Percentiles rank a stretch among this genome's conserved stretches.
Evolutionary conservation across 2,113 vertebrate species (phyloP).

Genomic region (Cynoglossus semilaevis): DNA sequence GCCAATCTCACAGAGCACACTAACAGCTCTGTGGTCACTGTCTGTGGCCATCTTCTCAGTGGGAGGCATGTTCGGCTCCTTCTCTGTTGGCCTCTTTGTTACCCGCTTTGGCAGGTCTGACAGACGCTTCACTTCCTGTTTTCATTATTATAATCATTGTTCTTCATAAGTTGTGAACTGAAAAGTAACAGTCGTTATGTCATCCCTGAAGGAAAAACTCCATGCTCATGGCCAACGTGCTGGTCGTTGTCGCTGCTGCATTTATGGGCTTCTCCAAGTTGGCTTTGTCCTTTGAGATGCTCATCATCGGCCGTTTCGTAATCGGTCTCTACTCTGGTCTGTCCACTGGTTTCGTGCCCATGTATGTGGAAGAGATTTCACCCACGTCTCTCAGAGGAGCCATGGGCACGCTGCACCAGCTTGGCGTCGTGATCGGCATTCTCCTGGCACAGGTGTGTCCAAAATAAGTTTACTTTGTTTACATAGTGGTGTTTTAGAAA

Average conservation of each 20-base stretch:
- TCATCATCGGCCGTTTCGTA: slow-evolving; percentile 89
- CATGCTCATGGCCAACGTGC: slow-evolving; percentile 88
- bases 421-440: slow-evolving; percentile 91
- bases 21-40: slow-evolving; percentile 91
- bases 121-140: too few relatives aligned
- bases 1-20: slow-evolving; percentile 64
- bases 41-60: slow-evolving; percentile 95
- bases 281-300: slow-evolving; percentile 91
- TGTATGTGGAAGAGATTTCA: slow-evolving; percentile 92
- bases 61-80: slow-evolving; percentile 91
- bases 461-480: background rate
- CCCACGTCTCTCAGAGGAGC: slow-evolving; percentile 89
- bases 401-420: slow-evolving; percentile 91
- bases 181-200: background rate
- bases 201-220: slow-evolving; percentile 83
- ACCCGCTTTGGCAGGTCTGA: slow-evolving; percentile 90
- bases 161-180: too few relatives aligned
- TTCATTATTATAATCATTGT: too few relatives aligned
- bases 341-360: slow-evolving; percentile 93
- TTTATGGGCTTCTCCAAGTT: slow-evolving; percentile 96
- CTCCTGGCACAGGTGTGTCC: slow-evolving; percentile 88
- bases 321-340: slow-evolving; percentile 91
- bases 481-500: background rate
- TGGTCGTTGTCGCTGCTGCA: slow-evolving; percentile 81
- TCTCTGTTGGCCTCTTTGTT: slow-evolving; percentile 89